A percentile compares a stretch with the other conserved stretches of the same genome.
Evolutionary conservation across 2,113 vertebrate species (phyloP).

Genomic region (Rhagologus leucostigma): DNA sequence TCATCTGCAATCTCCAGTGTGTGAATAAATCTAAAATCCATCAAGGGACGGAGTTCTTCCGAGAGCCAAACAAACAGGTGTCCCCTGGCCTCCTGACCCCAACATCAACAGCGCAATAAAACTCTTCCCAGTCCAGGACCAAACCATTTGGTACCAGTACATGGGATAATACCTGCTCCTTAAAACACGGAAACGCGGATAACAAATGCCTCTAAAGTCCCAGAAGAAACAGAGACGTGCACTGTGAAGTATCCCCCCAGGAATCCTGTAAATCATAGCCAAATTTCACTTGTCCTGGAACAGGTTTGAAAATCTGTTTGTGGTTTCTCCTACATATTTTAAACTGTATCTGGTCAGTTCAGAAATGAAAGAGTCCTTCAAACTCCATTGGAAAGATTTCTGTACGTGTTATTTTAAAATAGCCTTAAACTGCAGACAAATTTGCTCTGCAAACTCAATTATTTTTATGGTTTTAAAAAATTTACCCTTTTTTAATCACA

Average conservation of each 20-base stretch:
- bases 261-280: slow-evolving; percentile 48
- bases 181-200: background rate
- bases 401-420: background rate
- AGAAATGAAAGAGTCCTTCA: background rate
- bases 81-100: slow-evolving; percentile 57
- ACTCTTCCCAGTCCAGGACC: slow-evolving; percentile 8
- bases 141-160: slow-evolving; percentile 11
- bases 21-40: slow-evolving; percentile 58
- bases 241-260: slow-evolving; percentile 48
- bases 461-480: background rate
- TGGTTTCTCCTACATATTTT: slow-evolving; percentile 40
- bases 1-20: slow-evolving; percentile 45
- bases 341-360: slow-evolving; percentile 23
- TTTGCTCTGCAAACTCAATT: slow-evolving; percentile 7
- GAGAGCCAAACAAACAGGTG: slow-evolving; percentile 50
- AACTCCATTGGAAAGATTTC: background rate
- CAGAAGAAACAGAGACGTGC: slow-evolving; percentile 23
- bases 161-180: slow-evolving; percentile 21
- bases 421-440: background rate
- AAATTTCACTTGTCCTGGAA: slow-evolving; percentile 58
- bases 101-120: slow-evolving; percentile 25
- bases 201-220: slow-evolving; percentile 53
- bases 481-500: background rate
- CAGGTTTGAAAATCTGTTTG: slow-evolving; percentile 66
- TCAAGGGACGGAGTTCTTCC: slow-evolving; percentile 4